A percentile compares a stretch with the other conserved stretches of the same genome.
Evolutionary conservation across 1,140 invertebrate species (phyloP).

Genomic region (Drosophila pallidifrons): DNA sequence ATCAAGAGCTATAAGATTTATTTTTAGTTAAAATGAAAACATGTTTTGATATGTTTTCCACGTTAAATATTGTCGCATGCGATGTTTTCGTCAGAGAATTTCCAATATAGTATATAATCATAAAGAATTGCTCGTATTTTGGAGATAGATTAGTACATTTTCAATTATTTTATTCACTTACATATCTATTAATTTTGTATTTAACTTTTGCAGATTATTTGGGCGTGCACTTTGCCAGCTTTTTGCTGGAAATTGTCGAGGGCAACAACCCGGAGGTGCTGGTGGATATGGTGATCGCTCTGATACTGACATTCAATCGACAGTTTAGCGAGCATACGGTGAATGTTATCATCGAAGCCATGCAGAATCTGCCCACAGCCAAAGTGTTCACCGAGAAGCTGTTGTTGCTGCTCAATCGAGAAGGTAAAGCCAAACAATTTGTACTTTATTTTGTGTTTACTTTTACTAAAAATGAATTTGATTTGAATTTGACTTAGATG

Average conservation of each 20-base stretch:
- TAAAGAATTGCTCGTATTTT: too few species aligned
- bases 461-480: too few species aligned
- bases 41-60: too few species aligned
- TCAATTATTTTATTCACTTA: background rate
- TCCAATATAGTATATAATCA: too few species aligned
- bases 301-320: slow-evolving; percentile 94
- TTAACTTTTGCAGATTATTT: slow-evolving; percentile 89
- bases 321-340: slow-evolving; percentile 90
- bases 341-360: slow-evolving; percentile 91
- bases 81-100: too few species aligned
- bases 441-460: background rate
- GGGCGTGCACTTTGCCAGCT: slow-evolving; percentile 91
- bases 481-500: slow-evolving; percentile 87
- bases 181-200: background rate
- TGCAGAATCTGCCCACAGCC: slow-evolving; percentile 89
- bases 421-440: slow-evolving; percentile 88
- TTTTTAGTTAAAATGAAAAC: too few species aligned
- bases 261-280: slow-evolving; percentile 91
- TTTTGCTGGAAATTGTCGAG: slow-evolving; percentile 93
- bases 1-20: too few species aligned
- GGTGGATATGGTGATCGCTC: slow-evolving; percentile 91
- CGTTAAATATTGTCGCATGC: too few species aligned
- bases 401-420: slow-evolving; percentile 93
- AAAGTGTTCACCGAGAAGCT: slow-evolving; percentile 96
- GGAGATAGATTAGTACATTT: too few species aligned